Evolutionary conservation across 2,113 vertebrate species (phyloP).

Genomic region (Ciconia stormi): DNA sequence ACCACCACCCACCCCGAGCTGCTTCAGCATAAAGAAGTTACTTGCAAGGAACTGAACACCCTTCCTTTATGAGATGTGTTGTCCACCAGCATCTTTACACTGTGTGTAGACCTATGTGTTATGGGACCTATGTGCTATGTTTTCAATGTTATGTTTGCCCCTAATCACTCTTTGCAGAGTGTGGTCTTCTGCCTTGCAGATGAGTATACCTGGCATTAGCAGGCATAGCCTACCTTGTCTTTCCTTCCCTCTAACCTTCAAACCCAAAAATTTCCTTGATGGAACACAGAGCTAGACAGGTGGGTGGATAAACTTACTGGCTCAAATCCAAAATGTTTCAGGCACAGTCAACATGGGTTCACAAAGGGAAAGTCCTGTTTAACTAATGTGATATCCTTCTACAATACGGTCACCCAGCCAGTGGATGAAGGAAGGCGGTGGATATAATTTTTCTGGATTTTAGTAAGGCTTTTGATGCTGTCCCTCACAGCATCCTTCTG

Average conservation of each 20-base stretch:
- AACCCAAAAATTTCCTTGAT: neutral
- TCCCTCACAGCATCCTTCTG: too few species aligned
- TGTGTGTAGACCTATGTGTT: neutral
- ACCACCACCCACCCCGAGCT: neutral
- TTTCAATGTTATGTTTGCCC: neutral
- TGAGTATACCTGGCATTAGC: neutral
- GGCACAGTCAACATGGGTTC: neutral
- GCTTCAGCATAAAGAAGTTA: neutral
- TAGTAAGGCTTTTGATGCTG: too few species aligned
- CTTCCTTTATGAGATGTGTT: neutral
- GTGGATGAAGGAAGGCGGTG: too few species aligned
- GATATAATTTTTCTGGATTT: too few species aligned
- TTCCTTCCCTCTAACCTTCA: neutral
- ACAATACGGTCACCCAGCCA: too few species aligned
- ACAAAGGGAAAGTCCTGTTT: too few species aligned
- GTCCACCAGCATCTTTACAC: neutral
- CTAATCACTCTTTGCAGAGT: neutral
- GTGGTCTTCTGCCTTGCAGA: neutral
- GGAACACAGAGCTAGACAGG: neutral
- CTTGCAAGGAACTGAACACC: neutral
- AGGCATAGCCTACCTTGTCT: neutral
- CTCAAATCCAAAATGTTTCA: neutral
- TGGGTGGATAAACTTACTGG: neutral
- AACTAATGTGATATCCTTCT: neutral
- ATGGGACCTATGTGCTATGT: neutral